These are phyloP conservation scores for Pempheris klunzingeri DNA, from an alignment of 2,797 vertebrate genomes.

Conservation along the genomic window DNA sequence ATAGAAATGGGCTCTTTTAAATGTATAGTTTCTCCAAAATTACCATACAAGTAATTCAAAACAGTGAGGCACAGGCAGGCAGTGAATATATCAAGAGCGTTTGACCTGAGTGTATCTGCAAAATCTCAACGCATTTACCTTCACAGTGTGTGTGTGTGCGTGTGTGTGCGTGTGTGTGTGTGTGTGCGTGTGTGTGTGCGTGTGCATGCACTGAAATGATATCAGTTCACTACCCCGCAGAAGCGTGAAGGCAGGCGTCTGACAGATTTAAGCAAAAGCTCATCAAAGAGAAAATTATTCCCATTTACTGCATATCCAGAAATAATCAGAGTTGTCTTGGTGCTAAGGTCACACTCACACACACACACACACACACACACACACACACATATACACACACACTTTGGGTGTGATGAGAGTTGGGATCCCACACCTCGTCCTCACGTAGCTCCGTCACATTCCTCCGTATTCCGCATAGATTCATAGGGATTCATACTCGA, in stretches of 20 bases:
- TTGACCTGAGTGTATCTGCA: slow-evolving; percentile 73
- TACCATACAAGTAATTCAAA: slow-evolving; percentile 83
- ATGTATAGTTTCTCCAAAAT: slow-evolving; percentile 86
- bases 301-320: slow-evolving; percentile 48
- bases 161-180: slow-evolving; percentile 22
- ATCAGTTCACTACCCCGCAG: slow-evolving; percentile 43
- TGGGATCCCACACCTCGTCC: slow-evolving; percentile 46
- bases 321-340: slow-evolving; percentile 48
- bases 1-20: slow-evolving; percentile 86
- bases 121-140: slow-evolving; percentile 66
- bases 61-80: slow-evolving; percentile 67
- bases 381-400: slow-evolving; percentile 17
- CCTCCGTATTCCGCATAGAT: slow-evolving; percentile 8
- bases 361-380: slow-evolving; percentile 22
- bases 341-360: slow-evolving; percentile 37
- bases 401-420: slow-evolving; percentile 41
- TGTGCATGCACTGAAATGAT: slow-evolving; percentile 32
- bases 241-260: slow-evolving; percentile 60
- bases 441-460: slow-evolving; percentile 20
- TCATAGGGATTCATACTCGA: slow-evolving; percentile 17
- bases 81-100: slow-evolving; percentile 74
- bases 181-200: slow-evolving; percentile 21
- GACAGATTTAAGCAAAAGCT: slow-evolving; percentile 63
- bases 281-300: slow-evolving; percentile 67
- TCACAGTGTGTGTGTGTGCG: slow-evolving; percentile 1